Conservation (phyloP, 2,113 vertebrate genomes). For the Progne subis region DNA sequence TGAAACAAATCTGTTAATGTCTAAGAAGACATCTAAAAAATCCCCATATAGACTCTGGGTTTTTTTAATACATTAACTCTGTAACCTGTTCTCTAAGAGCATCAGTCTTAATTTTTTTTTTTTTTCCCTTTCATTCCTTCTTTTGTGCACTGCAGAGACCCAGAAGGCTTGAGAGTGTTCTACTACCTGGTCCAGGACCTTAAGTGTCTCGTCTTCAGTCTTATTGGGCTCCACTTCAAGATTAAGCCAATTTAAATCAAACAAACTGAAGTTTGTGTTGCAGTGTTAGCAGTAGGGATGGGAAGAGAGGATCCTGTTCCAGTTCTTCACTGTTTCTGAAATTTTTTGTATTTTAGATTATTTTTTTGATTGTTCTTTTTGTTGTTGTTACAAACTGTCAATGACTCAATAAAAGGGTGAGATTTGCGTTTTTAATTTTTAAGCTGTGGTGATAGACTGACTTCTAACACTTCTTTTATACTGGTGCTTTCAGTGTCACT, state of each 20-base stretch:
- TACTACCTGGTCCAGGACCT: constrained; percentile 99
- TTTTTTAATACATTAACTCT: background rate
- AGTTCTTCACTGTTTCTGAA: constrained; percentile 2
- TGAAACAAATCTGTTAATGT: background rate
- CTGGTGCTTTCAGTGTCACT: background rate
- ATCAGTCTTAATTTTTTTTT: background rate
- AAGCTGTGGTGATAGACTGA: background rate
- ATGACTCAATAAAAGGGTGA: constrained; percentile 69
- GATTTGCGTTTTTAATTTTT: constrained; percentile 38
- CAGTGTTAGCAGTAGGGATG: background rate
- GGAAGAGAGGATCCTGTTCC: background rate
- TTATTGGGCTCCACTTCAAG: constrained; percentile 98
- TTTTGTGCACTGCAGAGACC: constrained; percentile 83
- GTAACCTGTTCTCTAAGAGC: background rate
- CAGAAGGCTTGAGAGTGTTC: constrained; percentile 96
- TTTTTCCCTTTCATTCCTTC: background rate
- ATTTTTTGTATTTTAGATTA: constrained; percentile 66
- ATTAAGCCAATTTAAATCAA: constrained; percentile 94
- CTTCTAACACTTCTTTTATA: background rate
- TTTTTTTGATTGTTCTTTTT: constrained; percentile 33
- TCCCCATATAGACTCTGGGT: background rate
- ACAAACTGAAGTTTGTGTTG: constrained; percentile 44
- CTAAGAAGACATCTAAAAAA: background rate
- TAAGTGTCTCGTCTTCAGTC: constrained; percentile 98
- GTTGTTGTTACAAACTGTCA: constrained; percentile 42